Conservation (phyloP, 1,140 invertebrate species). For the Drosophila malerkotliana region DNA sequence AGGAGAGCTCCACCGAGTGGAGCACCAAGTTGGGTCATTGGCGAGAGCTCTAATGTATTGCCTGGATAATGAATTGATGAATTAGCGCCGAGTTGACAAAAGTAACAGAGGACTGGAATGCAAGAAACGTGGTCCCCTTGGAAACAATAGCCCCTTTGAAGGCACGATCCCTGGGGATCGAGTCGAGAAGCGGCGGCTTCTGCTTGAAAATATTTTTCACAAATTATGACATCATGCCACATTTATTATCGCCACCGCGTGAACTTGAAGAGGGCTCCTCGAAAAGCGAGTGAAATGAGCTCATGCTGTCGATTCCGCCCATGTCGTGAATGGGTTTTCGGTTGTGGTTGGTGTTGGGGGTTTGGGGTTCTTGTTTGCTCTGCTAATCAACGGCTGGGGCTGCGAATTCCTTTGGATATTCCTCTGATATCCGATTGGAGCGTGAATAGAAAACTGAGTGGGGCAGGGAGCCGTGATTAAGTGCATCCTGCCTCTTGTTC, state of each 20-base stretch:
- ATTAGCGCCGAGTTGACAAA: slow-evolving; percentile 17
- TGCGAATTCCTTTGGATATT: slow-evolving; percentile 34
- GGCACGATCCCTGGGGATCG: neutral
- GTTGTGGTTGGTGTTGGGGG: neutral
- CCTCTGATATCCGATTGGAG: slow-evolving; percentile 19
- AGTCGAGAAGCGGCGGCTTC: neutral
- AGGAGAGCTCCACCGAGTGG: too few species aligned
- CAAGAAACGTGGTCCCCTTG: slow-evolving; percentile 3
- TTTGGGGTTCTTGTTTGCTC: slow-evolving; percentile 1
- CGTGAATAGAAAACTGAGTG: slow-evolving; percentile 5
- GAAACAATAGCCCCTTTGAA: slow-evolving; percentile 1
- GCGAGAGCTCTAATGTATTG: too few species aligned
- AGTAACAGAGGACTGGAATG: slow-evolving; percentile 18
- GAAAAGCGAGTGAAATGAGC: slow-evolving; percentile 21
- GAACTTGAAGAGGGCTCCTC: slow-evolving; percentile 59
- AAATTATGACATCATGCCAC: slow-evolving; percentile 72
- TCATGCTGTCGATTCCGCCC: slow-evolving; percentile 2
- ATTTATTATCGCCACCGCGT: slow-evolving; percentile 74
- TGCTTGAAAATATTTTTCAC: slow-evolving; percentile 30
- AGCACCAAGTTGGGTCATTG: too few species aligned
- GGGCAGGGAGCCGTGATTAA: slow-evolving; percentile 30
- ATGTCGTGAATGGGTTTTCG: slow-evolving; percentile 25
- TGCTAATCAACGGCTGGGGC: slow-evolving; percentile 30
- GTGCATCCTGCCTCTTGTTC: slow-evolving; percentile 35
- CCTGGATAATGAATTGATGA: neutral